Conservation (phyloP, 2,797 vertebrate species). For the Chaenodraco wilsoni region DNA sequence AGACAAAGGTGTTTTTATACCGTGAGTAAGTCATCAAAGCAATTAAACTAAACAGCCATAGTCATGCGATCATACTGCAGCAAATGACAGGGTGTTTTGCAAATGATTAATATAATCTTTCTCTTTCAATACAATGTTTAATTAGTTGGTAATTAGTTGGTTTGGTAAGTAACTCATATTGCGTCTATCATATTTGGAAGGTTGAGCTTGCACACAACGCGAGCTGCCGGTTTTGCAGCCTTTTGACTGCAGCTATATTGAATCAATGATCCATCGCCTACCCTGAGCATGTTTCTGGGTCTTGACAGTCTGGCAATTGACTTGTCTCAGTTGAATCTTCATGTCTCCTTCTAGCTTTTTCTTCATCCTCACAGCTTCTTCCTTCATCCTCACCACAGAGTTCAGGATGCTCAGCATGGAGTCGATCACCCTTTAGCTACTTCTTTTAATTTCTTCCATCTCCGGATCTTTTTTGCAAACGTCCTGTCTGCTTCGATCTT, state of each 20-base stretch:
- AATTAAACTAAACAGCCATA: not conserved
- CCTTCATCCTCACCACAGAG: constrained; percentile 55
- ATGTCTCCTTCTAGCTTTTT: constrained; percentile 87
- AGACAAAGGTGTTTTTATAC: not conserved
- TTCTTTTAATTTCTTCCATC: constrained; percentile 52
- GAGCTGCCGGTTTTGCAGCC: constrained; percentile 7
- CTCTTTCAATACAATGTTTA: not conserved
- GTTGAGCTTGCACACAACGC: not conserved
- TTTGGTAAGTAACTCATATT: not conserved
- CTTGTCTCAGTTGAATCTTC: constrained; percentile 85
- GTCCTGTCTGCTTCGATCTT: constrained; percentile 43
- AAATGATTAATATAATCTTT: not conserved
- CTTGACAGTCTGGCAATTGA: constrained; percentile 82
- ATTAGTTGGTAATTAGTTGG: not conserved
- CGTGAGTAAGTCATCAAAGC: too few species aligned
- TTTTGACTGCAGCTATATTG: constrained; percentile 7
- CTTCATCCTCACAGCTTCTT: constrained; percentile 81
- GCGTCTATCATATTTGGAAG: not conserved
- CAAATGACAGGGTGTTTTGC: not conserved
- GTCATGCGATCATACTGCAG: not conserved
- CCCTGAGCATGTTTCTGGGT: constrained; percentile 85
- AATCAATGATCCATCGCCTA: constrained; percentile 39
- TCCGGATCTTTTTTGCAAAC: constrained; percentile 44
- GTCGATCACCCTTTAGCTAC: constrained; percentile 82
- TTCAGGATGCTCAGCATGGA: constrained; percentile 63